Conservation (phyloP, 2,888 invertebrate species). For the Punctoribates punctum region DNA sequence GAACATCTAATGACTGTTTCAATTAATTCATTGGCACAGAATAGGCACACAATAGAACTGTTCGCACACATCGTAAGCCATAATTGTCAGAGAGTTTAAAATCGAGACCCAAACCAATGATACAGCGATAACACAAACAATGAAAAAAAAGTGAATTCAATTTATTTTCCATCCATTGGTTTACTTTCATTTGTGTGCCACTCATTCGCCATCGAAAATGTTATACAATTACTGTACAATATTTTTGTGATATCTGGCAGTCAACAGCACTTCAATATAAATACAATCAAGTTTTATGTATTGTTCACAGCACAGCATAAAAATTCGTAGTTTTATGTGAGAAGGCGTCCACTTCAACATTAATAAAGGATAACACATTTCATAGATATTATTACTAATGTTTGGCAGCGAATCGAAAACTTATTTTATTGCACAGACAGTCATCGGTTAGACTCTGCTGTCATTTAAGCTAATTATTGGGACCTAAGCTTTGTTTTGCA, state of each 20-base stretch:
- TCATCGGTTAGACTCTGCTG: neutral
- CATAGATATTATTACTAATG: constrained; percentile 27
- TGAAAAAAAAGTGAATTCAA: constrained; percentile 12
- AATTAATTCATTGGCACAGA: constrained; percentile 38
- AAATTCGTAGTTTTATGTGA: constrained; percentile 16
- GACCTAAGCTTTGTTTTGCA: neutral
- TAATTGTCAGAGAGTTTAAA: too few relatives aligned
- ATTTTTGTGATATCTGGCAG: constrained; percentile 8
- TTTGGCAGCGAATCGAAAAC: constrained; percentile 22
- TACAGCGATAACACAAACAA: neutral
- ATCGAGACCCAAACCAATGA: neutral
- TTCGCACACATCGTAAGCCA: neutral
- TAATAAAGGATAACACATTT: constrained; percentile 31
- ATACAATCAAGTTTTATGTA: constrained; percentile 30
- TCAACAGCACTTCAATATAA: constrained; percentile 26
- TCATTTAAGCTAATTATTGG: constrained; percentile 7
- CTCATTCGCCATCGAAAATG: neutral
- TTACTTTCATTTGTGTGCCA: neutral
- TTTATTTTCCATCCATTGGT: neutral
- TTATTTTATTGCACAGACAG: constrained; percentile 6
- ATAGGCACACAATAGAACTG: neutral
- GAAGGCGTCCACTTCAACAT: constrained; percentile 32
- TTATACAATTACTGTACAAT: constrained; percentile 33
- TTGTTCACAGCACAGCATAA: neutral
- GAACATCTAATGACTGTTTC: constrained; percentile 17